Evolutionary conservation across 2,888 invertebrate genomes (phyloP).

Genomic region (Adineta ricciae): DNA sequence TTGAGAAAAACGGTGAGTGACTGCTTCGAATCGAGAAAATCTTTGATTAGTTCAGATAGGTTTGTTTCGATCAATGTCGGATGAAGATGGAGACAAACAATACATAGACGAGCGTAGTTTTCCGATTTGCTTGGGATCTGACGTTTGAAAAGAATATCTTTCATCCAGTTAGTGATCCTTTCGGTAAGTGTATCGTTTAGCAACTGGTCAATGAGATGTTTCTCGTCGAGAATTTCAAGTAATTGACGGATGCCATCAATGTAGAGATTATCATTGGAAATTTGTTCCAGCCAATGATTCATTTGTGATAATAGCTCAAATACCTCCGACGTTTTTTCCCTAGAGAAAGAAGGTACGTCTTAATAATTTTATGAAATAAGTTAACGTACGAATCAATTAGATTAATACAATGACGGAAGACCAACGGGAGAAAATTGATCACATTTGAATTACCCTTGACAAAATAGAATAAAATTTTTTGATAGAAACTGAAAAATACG

Average conservation of each 20-base stretch:
- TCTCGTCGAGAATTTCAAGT: neutral
- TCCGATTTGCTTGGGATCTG: neutral
- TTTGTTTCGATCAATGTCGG: slow-evolving; percentile 7
- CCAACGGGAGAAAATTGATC: neutral
- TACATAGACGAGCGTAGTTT: neutral
- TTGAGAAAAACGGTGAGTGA: neutral
- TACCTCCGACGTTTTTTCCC: neutral
- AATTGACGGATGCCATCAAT: neutral
- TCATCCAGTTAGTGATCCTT: neutral
- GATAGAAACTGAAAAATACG: neutral
- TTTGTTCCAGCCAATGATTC: neutral
- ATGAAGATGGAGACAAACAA: neutral
- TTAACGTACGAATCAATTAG: neutral
- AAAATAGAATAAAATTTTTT: neutral
- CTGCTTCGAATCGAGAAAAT: neutral
- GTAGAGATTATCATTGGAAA: neutral
- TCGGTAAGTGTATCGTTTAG: neutral
- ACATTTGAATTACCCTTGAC: neutral
- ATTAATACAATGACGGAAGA: neutral
- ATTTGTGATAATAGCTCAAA: neutral
- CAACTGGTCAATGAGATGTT: slow-evolving; percentile 2
- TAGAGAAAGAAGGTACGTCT: neutral
- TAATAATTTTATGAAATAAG: no score
- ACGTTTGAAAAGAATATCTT: neutral
- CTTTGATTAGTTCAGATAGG: neutral